These are phyloP conservation scores for Tigriopus californicus DNA, from an alignment of 2,888 invertebrate genomes.

Conservation along the genomic window DNA sequence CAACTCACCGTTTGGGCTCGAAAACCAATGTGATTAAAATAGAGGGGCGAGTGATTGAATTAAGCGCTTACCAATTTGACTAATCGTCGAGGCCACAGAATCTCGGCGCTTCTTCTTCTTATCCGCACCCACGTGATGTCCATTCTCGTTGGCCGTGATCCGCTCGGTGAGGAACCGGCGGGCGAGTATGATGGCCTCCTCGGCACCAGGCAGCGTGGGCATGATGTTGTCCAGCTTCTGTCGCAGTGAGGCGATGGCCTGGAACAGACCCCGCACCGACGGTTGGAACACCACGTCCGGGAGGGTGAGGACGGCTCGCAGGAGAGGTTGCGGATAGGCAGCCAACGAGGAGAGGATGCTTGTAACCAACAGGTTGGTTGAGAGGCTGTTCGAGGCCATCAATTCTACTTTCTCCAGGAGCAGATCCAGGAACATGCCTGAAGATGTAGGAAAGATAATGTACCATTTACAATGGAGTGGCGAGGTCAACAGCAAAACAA, in stretches of 20 bases:
- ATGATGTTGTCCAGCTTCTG: slow-evolving; percentile 10
- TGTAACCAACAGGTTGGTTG: slow-evolving; percentile 68
- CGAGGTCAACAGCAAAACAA: too few species aligned
- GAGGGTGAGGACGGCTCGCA: slow-evolving; percentile 69
- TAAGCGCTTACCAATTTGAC: too few species aligned
- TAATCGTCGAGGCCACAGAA: background rate
- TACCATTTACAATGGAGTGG: too few species aligned
- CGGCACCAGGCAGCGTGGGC: slow-evolving; percentile 1
- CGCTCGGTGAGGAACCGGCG: slow-evolving; percentile 7
- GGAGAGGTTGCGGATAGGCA: slow-evolving; percentile 67
- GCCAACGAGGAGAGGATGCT: slow-evolving; percentile 67
- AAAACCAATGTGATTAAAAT: too few species aligned
- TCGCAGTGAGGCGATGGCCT: slow-evolving; percentile 32
- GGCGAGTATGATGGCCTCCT: slow-evolving; percentile 5
- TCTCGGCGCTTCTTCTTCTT: background rate
- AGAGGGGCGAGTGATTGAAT: too few species aligned
- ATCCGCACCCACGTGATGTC: too few species aligned
- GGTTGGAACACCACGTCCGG: slow-evolving; percentile 68
- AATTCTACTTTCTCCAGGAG: slow-evolving; percentile 60
- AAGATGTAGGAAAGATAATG: too few species aligned
- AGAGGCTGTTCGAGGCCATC: slow-evolving; percentile 62
- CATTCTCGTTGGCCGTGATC: too few species aligned
- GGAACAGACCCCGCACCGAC: slow-evolving; percentile 71
- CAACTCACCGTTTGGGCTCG: too few species aligned
- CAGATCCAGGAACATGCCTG: slow-evolving; percentile 56